These are phyloP conservation scores for Campopleginae sp. DNA, from an alignment of 2,888 invertebrate genomes.

Conservation along the genomic window DNA sequence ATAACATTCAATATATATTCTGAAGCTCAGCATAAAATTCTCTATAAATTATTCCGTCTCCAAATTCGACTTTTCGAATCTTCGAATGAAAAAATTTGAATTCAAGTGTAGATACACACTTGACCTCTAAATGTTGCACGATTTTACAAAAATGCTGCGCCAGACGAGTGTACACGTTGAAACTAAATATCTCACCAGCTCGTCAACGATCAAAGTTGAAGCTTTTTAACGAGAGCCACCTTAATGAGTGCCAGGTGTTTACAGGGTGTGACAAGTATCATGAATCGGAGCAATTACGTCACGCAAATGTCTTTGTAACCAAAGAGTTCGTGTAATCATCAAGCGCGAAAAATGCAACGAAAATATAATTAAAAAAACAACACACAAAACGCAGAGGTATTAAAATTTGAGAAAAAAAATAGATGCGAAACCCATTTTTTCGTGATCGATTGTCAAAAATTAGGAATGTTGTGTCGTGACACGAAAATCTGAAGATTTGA, in stretches of 20 bases:
- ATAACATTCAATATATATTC: neutral
- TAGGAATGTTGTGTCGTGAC: too few relatives aligned
- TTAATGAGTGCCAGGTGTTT: slow-evolving; percentile 42
- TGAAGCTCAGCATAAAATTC: neutral
- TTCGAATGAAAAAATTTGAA: too few relatives aligned
- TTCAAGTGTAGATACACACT: neutral
- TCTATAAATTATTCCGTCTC: neutral
- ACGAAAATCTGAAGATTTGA: too few relatives aligned
- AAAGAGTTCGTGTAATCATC: slow-evolving; percentile 9
- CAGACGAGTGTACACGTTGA: slow-evolving; percentile 22
- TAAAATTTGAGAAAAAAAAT: neutral
- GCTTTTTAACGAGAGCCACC: slow-evolving; percentile 29
- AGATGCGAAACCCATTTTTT: neutral
- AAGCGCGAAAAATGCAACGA: slow-evolving; percentile 39
- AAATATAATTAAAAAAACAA: slow-evolving; percentile 20
- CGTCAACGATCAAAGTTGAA: neutral
- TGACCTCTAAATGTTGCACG: neutral
- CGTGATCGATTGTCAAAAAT: neutral
- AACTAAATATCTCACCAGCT: slow-evolving; percentile 27
- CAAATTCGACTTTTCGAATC: neutral
- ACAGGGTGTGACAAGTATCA: slow-evolving; percentile 51
- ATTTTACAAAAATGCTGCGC: neutral
- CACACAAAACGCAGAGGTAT: neutral
- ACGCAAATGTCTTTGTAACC: slow-evolving; percentile 12
- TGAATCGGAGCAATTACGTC: slow-evolving; percentile 43